Evolutionary conservation across 2,888 invertebrate genomes (phyloP).

Genomic region (Dryococelus australis): DNA sequence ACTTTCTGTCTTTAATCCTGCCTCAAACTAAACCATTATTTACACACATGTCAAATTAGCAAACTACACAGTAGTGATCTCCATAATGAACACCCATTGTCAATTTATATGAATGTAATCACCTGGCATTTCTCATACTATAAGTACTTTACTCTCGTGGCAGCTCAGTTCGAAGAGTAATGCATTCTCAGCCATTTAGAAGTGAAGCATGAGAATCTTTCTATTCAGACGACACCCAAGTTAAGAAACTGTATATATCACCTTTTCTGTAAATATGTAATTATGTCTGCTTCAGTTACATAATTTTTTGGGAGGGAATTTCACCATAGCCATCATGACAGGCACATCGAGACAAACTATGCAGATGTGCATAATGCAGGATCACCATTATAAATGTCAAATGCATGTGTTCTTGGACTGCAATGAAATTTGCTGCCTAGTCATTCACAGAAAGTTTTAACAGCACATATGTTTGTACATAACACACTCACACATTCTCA

Average conservation of each 20-base stretch:
- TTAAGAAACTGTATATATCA: no score
- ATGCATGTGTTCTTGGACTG: slow-evolving; percentile 10
- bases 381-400: background rate
- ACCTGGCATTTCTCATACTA: background rate
- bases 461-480: background rate
- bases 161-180: background rate
- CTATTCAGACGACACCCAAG: no score
- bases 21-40: background rate
- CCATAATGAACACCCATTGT: background rate
- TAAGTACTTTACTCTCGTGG: background rate
- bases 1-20: background rate
- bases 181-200: background rate
- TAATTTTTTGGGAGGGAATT: background rate
- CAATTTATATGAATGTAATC: background rate
- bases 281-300: background rate
- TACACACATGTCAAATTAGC: background rate
- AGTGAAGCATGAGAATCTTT: background rate
- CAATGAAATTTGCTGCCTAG: background rate
- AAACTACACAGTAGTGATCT: background rate
- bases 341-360: background rate
- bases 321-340: background rate
- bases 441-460: background rate
- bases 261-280: background rate
- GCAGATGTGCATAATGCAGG: background rate
- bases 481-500: background rate